Evolutionary conservation across 2,797 vertebrate species (phyloP).

Genomic region (Poeciliopsis presidionis): DNA sequence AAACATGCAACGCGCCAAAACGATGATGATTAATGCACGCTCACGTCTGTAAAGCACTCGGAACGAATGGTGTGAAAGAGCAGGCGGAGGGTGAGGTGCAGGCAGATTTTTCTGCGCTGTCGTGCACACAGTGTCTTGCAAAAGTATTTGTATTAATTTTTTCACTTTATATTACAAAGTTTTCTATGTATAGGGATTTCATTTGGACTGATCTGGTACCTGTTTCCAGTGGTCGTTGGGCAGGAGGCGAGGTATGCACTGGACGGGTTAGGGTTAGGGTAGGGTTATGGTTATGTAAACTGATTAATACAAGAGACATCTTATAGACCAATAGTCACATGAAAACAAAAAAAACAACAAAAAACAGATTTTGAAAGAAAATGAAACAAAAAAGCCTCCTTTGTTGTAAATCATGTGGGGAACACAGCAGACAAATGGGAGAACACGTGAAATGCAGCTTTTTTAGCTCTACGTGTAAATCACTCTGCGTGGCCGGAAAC

Average conservation of each 20-base stretch:
- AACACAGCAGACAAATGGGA: not conserved
- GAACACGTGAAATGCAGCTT: not conserved
- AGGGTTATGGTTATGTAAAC: not conserved
- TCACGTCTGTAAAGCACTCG: not conserved
- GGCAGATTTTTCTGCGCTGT: not conserved
- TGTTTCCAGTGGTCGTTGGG: not conserved
- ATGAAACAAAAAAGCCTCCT: not conserved
- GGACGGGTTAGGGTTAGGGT: no score
- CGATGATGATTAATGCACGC: constrained; percentile 39
- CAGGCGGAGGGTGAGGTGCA: not conserved
- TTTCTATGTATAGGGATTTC: not conserved
- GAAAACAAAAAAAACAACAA: not conserved
- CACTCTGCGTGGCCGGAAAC: not conserved
- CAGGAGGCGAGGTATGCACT: not conserved
- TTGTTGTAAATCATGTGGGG: not conserved
- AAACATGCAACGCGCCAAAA: constrained; percentile 16
- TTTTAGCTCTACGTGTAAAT: not conserved
- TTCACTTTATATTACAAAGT: not conserved
- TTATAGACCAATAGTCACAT: not conserved
- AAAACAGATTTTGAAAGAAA: not conserved
- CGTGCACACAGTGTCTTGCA: not conserved
- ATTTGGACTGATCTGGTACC: not conserved
- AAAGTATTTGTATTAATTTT: not conserved
- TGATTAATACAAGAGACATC: not conserved
- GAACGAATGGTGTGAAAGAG: not conserved